phyloP scores from a whole-genome alignment of 2,888 invertebrate species.

The Proisotoma minuta region DNA sequence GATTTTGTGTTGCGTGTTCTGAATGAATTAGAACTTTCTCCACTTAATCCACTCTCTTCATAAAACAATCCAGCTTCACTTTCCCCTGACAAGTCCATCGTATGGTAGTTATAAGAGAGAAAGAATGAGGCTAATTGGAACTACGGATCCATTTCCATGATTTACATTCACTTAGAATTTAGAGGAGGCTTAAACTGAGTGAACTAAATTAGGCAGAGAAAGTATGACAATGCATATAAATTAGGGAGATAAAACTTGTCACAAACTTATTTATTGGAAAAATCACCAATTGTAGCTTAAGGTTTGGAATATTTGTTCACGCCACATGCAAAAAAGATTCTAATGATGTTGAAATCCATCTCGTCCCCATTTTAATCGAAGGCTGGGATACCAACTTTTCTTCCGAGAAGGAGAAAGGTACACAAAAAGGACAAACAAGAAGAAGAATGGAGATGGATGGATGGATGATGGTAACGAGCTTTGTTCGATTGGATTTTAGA shows the following conservation, averaged over 20 bases:
- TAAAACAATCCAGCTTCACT: conserved; percentile 4
- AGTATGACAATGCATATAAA: conserved; percentile 18
- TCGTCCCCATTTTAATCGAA: conserved; percentile 11
- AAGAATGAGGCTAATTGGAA: not conserved
- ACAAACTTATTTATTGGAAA: not conserved
- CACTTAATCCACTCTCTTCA: conserved; percentile 5
- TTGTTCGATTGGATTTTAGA: too few species aligned
- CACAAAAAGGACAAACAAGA: not conserved
- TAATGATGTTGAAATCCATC: conserved; percentile 10
- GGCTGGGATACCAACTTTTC: not conserved
- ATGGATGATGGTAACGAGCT: conserved; percentile 10
- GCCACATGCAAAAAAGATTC: conserved; percentile 8
- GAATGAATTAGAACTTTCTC: not conserved
- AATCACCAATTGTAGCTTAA: conserved; percentile 7
- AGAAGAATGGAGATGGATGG: conserved; percentile 2
- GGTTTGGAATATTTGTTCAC: conserved; percentile 2
- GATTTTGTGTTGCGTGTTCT: not conserved
- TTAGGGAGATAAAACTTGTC: conserved; percentile 17
- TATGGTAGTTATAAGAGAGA: not conserved
- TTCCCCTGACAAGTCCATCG: not conserved
- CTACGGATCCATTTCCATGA: not conserved
- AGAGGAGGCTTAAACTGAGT: too few species aligned
- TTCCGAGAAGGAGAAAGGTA: not conserved
- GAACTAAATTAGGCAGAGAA: conserved; percentile 9
- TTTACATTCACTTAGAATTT: conserved; percentile 13